Evolutionary conservation across 1,140 invertebrate genomes (phyloP).

Genomic region (Cyclina sinensis): DNA sequence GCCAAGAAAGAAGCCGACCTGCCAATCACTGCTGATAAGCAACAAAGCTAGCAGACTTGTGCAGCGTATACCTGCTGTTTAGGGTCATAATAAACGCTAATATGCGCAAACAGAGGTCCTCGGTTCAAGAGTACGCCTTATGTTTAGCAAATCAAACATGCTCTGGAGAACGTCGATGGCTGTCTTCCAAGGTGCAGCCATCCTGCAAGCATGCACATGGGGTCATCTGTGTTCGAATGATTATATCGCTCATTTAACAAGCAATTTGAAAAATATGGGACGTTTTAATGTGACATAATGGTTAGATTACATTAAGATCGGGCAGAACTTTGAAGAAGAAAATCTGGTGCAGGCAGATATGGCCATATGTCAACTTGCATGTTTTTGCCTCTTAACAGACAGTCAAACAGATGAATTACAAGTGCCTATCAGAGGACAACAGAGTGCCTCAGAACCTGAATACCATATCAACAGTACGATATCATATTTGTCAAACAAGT

Average conservation of each 20-base stretch:
- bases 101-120: conserved; percentile 30
- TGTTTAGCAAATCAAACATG: background rate
- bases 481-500: too few relatives aligned
- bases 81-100: conserved; percentile 15
- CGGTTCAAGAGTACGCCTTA: conserved; percentile 31
- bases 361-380: conserved; percentile 12
- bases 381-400: conserved; percentile 14
- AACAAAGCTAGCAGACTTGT: conserved; percentile 29
- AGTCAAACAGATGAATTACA: background rate
- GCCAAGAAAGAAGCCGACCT: conserved; percentile 11
- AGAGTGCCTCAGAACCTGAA: background rate
- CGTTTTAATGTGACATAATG: conserved; percentile 14
- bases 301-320: conserved; percentile 39
- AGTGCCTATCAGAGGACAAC: background rate
- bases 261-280: conserved; percentile 29
- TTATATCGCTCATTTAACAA: conserved; percentile 20
- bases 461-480: too few relatives aligned
- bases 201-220: background rate
- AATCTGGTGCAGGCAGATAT: background rate
- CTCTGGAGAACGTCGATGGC: background rate
- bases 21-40: conserved; percentile 47
- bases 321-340: background rate
- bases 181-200: conserved; percentile 13
- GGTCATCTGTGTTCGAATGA: conserved; percentile 17
- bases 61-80: conserved; percentile 39